These are phyloP conservation scores for Myoxocephalus aenaeus DNA, from an alignment of 2,797 vertebrate genomes.

Conservation along the genomic window DNA sequence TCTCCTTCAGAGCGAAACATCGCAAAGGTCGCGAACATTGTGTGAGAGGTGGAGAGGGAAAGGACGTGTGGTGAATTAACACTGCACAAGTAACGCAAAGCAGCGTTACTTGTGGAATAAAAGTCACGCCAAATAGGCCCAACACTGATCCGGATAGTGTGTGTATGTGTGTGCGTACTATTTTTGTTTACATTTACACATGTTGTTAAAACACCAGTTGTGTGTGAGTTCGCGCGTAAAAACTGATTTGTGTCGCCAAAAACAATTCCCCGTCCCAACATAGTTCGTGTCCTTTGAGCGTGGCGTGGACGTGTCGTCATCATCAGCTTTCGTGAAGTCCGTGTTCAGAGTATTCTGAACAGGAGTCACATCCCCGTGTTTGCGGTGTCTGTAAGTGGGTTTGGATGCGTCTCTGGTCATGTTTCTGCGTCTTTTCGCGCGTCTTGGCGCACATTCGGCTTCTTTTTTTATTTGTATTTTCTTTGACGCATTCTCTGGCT, in stretches of 20 bases:
- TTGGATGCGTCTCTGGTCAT: constrained; percentile 21
- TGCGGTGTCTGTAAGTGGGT: constrained; percentile 18
- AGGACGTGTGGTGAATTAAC: constrained; percentile 9
- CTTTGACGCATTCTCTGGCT: constrained; percentile 28
- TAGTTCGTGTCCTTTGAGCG: constrained; percentile 28
- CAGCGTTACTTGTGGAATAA: not conserved
- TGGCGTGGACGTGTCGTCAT: not conserved
- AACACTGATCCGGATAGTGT: constrained; percentile 59
- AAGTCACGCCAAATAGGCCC: not conserved
- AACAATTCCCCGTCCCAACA: constrained; percentile 21
- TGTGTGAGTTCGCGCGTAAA: constrained; percentile 25
- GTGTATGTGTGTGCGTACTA: constrained; percentile 11
- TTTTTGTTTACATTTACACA: constrained; percentile 61
- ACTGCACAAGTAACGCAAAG: not conserved
- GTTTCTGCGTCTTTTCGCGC: constrained; percentile 30
- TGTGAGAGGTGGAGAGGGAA: not conserved
- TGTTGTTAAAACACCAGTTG: constrained; percentile 51
- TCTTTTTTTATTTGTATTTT: not conserved
- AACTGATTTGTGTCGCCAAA: constrained; percentile 31
- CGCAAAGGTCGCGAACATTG: not conserved
- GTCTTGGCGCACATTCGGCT: not conserved
- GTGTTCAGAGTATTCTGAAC: constrained; percentile 16
- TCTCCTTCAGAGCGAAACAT: not conserved
- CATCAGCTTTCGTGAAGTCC: constrained; percentile 30
- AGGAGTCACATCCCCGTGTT: constrained; percentile 27